Conservation (phyloP, 1,140 invertebrate genomes). For the Sipha flava region DNA sequence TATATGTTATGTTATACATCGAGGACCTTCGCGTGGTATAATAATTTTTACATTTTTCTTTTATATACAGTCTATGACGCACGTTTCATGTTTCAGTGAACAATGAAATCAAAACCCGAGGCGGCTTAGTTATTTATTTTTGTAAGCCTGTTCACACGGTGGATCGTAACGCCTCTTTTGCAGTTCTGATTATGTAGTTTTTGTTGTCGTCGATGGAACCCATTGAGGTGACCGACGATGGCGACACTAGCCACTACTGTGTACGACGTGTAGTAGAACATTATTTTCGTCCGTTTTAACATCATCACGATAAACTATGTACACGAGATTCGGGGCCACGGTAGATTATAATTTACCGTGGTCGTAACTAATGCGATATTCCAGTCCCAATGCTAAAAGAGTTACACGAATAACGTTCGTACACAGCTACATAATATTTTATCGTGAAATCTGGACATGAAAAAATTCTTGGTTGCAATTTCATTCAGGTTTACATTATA, state of each 20-base stretch:
- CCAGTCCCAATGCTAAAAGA: too few species aligned
- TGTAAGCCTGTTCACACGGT: conserved; percentile 4
- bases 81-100: conserved; percentile 4
- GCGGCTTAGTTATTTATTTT: conserved; percentile 1
- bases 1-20: too few species aligned
- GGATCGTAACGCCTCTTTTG: neutral
- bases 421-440: too few species aligned
- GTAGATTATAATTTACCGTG: too few species aligned
- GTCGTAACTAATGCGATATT: too few species aligned
- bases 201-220: neutral
- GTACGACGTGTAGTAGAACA: too few species aligned
- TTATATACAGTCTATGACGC: neutral
- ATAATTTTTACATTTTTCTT: neutral
- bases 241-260: neutral
- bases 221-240: neutral
- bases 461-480: too few species aligned
- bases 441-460: too few species aligned
- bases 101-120: conserved; percentile 14
- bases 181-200: neutral
- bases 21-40: neutral
- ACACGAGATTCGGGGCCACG: too few species aligned
- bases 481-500: too few species aligned
- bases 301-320: too few species aligned
- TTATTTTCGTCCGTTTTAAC: neutral
- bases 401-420: too few species aligned